A percentile compares a stretch with the other conserved stretches of the same genome.
Evolutionary conservation across 2,113 vertebrate species (phyloP).

Genomic region (Melanotaenia duboulayi): DNA sequence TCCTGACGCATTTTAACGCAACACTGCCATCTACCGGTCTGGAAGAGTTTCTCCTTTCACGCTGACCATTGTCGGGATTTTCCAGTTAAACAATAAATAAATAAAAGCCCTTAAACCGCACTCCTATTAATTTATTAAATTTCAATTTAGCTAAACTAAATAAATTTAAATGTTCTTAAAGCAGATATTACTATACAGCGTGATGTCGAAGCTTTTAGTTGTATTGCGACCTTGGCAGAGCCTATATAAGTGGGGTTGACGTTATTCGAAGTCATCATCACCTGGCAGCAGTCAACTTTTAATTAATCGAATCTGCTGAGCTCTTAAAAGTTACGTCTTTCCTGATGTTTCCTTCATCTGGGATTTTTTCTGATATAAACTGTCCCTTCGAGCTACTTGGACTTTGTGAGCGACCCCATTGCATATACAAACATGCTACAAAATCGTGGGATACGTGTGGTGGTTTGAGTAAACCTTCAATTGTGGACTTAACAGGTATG

Average conservation of each 20-base stretch:
- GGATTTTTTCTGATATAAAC: constrained; percentile 60
- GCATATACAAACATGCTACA: constrained; percentile 70
- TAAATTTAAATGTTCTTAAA: too few relatives aligned
- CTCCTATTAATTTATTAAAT: too few relatives aligned
- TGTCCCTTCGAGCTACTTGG: constrained; percentile 58
- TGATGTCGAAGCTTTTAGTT: not conserved
- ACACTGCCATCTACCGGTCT: constrained; percentile 27
- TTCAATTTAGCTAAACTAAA: too few relatives aligned
- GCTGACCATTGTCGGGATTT: too few relatives aligned
- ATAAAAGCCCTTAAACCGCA: too few relatives aligned
- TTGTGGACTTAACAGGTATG: constrained; percentile 60
- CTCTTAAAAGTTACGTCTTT: not conserved
- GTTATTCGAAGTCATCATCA: not conserved
- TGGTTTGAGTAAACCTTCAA: constrained; percentile 1
- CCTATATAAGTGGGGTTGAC: constrained; percentile 25
- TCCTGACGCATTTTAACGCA: not conserved
- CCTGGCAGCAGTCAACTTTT: rapidly evolving
- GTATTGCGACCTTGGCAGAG: not conserved
- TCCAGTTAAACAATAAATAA: too few relatives aligned
- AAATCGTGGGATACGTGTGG: constrained; percentile 1
- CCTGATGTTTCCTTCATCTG: constrained; percentile 74
- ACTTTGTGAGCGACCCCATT: constrained; percentile 66
- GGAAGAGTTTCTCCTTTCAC: constrained; percentile 17
- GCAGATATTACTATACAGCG: not conserved
- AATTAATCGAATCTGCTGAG: not conserved